Conservation (phyloP, 1,140 invertebrate species). For the Pararge aegeria region DNA sequence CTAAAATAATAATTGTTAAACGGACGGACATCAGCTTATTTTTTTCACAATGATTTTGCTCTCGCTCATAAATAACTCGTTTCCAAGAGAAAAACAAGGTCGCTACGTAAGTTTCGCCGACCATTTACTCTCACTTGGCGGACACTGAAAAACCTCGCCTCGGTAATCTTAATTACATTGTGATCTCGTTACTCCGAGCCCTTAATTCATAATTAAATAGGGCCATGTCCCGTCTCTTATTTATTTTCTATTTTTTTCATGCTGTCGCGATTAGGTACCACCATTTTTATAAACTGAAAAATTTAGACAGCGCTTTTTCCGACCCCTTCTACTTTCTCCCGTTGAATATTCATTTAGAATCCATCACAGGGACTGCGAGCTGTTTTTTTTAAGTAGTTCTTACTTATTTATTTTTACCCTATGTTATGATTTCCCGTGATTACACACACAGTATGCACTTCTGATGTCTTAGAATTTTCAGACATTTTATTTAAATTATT, state of each 20-base stretch:
- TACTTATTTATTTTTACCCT: constrained; percentile 48
- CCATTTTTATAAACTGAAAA: constrained; percentile 50
- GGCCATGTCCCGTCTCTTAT: constrained; percentile 65
- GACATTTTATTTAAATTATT: not conserved
- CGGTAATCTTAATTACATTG: constrained; percentile 79
- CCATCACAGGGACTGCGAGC: constrained; percentile 64
- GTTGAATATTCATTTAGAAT: constrained; percentile 75
- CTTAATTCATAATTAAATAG: constrained; percentile 78
- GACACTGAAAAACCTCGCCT: constrained; percentile 61
- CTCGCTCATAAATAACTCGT: constrained; percentile 33
- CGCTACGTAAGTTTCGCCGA: constrained; percentile 49
- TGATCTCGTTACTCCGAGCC: constrained; percentile 72
- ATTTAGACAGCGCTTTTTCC: constrained; percentile 59
- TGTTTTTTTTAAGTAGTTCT: constrained; percentile 68
- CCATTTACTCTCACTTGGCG: constrained; percentile 65
- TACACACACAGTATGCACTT: not conserved
- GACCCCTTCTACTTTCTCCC: constrained; percentile 67
- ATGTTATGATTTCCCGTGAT: constrained; percentile 42
- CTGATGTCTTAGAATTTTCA: not conserved
- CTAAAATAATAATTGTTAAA: not conserved
- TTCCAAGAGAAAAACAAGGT: constrained; percentile 45
- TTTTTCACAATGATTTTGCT: constrained; percentile 16
- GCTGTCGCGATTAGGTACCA: constrained; percentile 58
- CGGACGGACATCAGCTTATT: constrained; percentile 2
- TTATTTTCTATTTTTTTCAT: constrained; percentile 72